phyloP scores from a whole-genome alignment of 2,797 vertebrate species.

The Centropyge bicolor region DNA sequence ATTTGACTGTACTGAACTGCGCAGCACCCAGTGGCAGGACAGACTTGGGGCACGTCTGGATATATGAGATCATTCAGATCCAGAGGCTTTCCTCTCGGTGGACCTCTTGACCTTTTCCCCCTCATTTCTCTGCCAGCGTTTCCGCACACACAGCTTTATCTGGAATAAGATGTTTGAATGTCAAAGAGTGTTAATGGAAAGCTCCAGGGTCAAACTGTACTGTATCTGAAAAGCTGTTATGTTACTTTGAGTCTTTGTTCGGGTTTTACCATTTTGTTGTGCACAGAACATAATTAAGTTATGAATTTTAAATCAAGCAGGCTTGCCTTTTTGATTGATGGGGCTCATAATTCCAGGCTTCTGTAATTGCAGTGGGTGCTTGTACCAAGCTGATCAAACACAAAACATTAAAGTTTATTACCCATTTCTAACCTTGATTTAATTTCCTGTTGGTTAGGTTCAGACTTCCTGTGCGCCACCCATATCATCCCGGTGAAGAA shows the following conservation, averaged over 20 bases:
- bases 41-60: slow-evolving; percentile 7
- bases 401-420: background rate
- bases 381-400: slow-evolving; percentile 1
- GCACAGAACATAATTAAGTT: background rate
- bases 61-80: slow-evolving; percentile 52
- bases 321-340: slow-evolving; percentile 15
- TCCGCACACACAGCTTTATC: slow-evolving; percentile 49
- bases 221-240: slow-evolving; percentile 15
- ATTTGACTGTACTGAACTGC: slow-evolving; percentile 16
- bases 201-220: slow-evolving; percentile 37
- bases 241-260: slow-evolving; percentile 20
- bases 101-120: slow-evolving; percentile 54
- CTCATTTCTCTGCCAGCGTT: slow-evolving; percentile 33
- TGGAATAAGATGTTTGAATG: slow-evolving; percentile 60
- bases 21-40: background rate
- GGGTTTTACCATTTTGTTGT: slow-evolving; percentile 31
- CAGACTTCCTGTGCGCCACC: slow-evolving; percentile 95
- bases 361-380: background rate
- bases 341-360: slow-evolving; percentile 5
- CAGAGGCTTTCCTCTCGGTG: slow-evolving; percentile 40
- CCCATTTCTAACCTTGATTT: slow-evolving; percentile 25
- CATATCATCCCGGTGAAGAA: slow-evolving; percentile 99
- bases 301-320: slow-evolving; percentile 18
- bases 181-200: slow-evolving; percentile 58
- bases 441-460: slow-evolving; percentile 83